A percentile compares a stretch with the other conserved stretches of the same genome.
Evolutionary conservation across 2,797 vertebrate genomes (phyloP).

Genomic region (Melanotaenia parkinsoni): DNA sequence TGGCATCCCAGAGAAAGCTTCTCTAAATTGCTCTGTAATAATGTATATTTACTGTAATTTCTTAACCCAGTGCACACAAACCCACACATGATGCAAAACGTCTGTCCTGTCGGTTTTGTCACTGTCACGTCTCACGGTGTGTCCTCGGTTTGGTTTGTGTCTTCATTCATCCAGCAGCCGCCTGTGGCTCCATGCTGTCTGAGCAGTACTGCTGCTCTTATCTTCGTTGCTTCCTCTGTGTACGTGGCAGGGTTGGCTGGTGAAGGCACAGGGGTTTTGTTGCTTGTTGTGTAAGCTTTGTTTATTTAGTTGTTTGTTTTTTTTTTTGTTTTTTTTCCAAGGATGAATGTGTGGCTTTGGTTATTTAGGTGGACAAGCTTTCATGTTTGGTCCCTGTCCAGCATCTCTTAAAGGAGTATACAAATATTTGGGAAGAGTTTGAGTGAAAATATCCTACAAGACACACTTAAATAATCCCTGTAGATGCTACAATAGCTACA

Average conservation of each 20-base stretch:
- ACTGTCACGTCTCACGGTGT: constrained; percentile 53
- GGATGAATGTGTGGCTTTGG: constrained; percentile 38
- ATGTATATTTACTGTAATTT: constrained; percentile 1
- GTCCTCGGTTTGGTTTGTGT: constrained; percentile 42
- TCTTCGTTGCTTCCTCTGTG: constrained; percentile 51
- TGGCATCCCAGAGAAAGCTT: constrained; percentile 3
- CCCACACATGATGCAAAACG: constrained; percentile 26
- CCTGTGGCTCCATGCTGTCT: constrained; percentile 46
- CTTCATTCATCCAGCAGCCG: constrained; percentile 25
- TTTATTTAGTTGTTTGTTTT: neutral
- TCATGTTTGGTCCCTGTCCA: constrained; percentile 55
- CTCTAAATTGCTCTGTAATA: neutral
- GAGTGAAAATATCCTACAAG: constrained; percentile 13
- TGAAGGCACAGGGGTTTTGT: constrained; percentile 20
- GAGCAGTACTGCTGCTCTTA: constrained; percentile 35
- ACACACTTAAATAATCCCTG: constrained; percentile 19
- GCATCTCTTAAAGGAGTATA: constrained; percentile 56
- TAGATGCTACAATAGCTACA: neutral
- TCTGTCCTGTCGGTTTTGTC: constrained; percentile 40
- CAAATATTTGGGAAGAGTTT: constrained; percentile 44
- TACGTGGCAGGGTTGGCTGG: constrained; percentile 23
- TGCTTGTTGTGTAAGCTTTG: constrained; percentile 9
- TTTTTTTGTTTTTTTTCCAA: neutral
- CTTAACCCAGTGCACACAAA: constrained; percentile 9
- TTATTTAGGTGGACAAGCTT: constrained; percentile 39